A percentile compares a stretch with the other conserved stretches of the same genome.
These are phyloP conservation scores for Liopterus haemorrhoidalis DNA, from an alignment of 2,888 invertebrate genomes.

Conservation along the genomic window DNA sequence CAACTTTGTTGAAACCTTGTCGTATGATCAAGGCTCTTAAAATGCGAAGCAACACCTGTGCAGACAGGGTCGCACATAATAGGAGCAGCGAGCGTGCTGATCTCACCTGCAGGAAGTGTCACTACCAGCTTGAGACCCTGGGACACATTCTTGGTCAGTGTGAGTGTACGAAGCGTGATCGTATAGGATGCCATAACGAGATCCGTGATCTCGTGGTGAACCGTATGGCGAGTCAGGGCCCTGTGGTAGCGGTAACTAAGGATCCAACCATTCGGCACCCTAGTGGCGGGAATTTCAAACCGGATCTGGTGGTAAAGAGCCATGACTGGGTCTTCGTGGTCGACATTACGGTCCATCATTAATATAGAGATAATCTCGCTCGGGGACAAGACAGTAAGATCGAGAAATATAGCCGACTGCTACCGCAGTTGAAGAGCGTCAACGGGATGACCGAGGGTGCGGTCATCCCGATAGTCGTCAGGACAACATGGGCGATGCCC, in stretches of 20 bases:
- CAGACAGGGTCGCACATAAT: conserved; percentile 31
- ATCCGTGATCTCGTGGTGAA: conserved; percentile 26
- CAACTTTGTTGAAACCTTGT: conserved; percentile 33
- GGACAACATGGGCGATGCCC: conserved; percentile 38
- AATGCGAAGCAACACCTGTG: conserved; percentile 35
- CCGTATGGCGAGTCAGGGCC: conserved; percentile 16
- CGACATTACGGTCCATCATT: conserved; percentile 35
- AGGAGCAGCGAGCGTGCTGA: conserved; percentile 31
- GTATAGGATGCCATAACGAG: conserved; percentile 32
- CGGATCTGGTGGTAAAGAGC: conserved; percentile 35
- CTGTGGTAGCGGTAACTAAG: conserved; percentile 24
- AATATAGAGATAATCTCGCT: conserved; percentile 27
- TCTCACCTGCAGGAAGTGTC: conserved; percentile 35
- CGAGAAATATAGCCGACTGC: conserved; percentile 31
- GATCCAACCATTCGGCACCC: conserved; percentile 24
- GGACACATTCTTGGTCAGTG: conserved; percentile 36
- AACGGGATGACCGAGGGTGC: conserved; percentile 22
- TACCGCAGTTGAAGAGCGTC: conserved; percentile 26
- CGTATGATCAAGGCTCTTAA: conserved; percentile 34
- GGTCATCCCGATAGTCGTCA: conserved; percentile 38
- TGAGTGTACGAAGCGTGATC: conserved; percentile 26
- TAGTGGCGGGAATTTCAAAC: conserved; percentile 32
- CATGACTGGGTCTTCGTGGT: conserved; percentile 32
- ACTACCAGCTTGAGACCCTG: conserved; percentile 34
- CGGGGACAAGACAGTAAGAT: conserved; percentile 32